A percentile compares a stretch with the other conserved stretches of the same genome.
These are phyloP conservation scores for Bombycilla garrulus DNA, from an alignment of 2,113 vertebrate genomes.

Conservation along the genomic window DNA sequence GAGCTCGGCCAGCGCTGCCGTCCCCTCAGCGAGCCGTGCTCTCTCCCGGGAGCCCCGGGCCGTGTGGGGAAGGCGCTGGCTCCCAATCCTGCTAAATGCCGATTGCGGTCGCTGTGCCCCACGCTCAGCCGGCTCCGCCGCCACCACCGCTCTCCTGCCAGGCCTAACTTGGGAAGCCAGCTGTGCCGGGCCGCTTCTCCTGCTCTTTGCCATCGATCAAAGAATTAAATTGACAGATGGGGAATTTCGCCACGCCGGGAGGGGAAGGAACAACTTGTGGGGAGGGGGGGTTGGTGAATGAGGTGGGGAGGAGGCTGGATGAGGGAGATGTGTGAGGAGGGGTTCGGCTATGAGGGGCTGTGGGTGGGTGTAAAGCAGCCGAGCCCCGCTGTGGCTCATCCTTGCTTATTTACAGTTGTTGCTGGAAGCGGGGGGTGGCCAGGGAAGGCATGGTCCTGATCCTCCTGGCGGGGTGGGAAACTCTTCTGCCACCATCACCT, in stretches of 20 bases:
- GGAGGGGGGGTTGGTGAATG: background rate
- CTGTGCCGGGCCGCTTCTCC: conserved; percentile 65
- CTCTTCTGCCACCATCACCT: background rate
- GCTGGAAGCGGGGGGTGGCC: background rate
- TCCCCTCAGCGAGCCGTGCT: background rate
- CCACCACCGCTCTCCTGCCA: conserved; percentile 66
- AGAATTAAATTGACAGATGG: conserved; percentile 75
- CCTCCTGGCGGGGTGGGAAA: accelerated
- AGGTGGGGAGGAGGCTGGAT: background rate
- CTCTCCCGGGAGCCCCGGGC: conserved; percentile 26
- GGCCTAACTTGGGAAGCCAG: conserved; percentile 72
- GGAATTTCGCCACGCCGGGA: conserved; percentile 2
- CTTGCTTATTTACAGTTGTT: background rate
- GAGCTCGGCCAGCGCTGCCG: background rate
- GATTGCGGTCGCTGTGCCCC: background rate
- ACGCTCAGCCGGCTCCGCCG: conserved; percentile 48
- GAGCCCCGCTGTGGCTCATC: accelerated
- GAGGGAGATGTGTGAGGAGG: background rate
- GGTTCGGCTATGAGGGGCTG: background rate
- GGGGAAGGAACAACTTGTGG: background rate
- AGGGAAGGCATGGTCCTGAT: background rate
- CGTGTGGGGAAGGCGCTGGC: conserved; percentile 65
- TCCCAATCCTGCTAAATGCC: conserved; percentile 54
- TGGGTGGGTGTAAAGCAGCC: background rate
- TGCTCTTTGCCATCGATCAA: conserved; percentile 76